A percentile compares a stretch with the other conserved stretches of the same genome.
These are phyloP conservation scores for Drosophila seclusa DNA, from an alignment of 2,888 invertebrate species.

Conservation along the genomic window DNA sequence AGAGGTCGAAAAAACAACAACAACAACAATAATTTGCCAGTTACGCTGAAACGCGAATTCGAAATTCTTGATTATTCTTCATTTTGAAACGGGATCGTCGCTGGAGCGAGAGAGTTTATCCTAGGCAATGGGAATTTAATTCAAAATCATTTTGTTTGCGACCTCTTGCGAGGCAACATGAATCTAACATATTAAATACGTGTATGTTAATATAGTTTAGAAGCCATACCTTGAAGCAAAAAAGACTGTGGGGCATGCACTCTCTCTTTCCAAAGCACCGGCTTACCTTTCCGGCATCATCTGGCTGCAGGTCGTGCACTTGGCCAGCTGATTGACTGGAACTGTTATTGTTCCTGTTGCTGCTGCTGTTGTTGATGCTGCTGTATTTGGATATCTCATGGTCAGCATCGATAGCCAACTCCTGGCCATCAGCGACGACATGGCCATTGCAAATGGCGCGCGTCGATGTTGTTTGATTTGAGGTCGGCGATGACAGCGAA, in stretches of 20 bases:
- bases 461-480: slow-evolving; percentile 60
- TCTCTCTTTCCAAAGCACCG: slow-evolving; percentile 89
- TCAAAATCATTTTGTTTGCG: slow-evolving; percentile 33
- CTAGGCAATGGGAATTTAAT: slow-evolving; percentile 49
- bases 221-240: slow-evolving; percentile 93
- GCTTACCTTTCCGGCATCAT: slow-evolving; percentile 87
- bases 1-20: slow-evolving; percentile 6
- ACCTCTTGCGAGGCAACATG: slow-evolving; percentile 29
- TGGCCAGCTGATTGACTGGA: slow-evolving; percentile 49
- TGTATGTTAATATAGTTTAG: slow-evolving; percentile 83
- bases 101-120: slow-evolving; percentile 59
- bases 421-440: slow-evolving; percentile 37
- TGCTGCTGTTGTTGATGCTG: slow-evolving; percentile 25
- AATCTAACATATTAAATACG: slow-evolving; percentile 84
- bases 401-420: slow-evolving; percentile 34
- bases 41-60: slow-evolving; percentile 28
- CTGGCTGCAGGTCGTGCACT: slow-evolving; percentile 73
- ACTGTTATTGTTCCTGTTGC: slow-evolving; percentile 20
- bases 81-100: slow-evolving; percentile 31
- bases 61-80: slow-evolving; percentile 35
- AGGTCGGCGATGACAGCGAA: slow-evolving; percentile 73
- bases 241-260: slow-evolving; percentile 93
- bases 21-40: slow-evolving; percentile 12
- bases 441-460: slow-evolving; percentile 66
- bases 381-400: slow-evolving; percentile 48